phyloP scores from a whole-genome alignment of 2,797 vertebrate species.

The Phyllotis vaccarum region DNA sequence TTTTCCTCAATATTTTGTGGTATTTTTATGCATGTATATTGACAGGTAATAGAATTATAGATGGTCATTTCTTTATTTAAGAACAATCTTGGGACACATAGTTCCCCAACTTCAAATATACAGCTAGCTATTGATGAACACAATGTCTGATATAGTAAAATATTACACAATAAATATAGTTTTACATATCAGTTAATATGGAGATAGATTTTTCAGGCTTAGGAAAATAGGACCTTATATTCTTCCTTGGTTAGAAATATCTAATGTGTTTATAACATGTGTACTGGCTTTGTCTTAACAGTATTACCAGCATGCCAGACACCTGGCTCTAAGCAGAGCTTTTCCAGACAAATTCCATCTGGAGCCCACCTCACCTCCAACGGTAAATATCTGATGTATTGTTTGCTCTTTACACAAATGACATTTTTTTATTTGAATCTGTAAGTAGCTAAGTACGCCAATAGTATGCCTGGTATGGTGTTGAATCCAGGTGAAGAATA shows the following conservation, averaged over 20 bases:
- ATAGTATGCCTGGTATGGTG: not conserved
- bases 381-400: conserved; percentile 86
- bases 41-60: conserved; percentile 16
- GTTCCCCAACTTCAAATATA: not conserved
- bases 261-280: not conserved
- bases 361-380: conserved; percentile 90
- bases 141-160: not conserved
- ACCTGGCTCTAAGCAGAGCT: conserved; percentile 93
- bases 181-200: not conserved
- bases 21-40: not conserved
- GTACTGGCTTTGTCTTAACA: conserved; percentile 81
- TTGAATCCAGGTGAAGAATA: not conserved
- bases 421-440: not conserved
- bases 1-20: not conserved
- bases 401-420: conserved; percentile 24
- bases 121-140: not conserved
- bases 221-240: not conserved
- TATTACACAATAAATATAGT: not conserved
- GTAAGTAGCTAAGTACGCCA: not conserved
- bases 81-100: not conserved
- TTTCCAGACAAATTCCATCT: conserved; percentile 95
- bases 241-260: not conserved
- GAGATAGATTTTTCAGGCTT: not conserved
- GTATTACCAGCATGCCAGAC: conserved; percentile 96
- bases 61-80: not conserved